phyloP scores from a whole-genome alignment of 2,113 vertebrate genomes.

The Fulica atra region DNA sequence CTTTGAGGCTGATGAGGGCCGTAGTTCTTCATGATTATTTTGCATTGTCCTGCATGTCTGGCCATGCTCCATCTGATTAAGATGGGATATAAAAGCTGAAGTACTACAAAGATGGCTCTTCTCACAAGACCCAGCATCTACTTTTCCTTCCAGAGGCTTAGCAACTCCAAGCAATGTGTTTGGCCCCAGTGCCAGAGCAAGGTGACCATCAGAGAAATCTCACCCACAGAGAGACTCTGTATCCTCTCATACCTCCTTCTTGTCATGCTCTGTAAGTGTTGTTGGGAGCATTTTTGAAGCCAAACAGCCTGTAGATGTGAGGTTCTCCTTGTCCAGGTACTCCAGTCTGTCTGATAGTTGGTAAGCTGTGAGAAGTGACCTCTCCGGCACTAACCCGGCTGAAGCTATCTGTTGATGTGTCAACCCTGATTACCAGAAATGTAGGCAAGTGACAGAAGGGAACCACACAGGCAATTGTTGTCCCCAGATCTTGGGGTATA shows the following conservation, averaged over 20 bases:
- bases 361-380: neutral
- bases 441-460: neutral
- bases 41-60: neutral
- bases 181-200: neutral
- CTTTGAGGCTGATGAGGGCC: neutral
- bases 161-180: neutral
- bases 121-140: neutral
- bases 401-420: neutral
- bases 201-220: neutral
- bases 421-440: neutral
- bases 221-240: neutral
- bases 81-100: neutral
- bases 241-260: neutral
- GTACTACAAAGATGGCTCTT: neutral
- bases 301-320: neutral
- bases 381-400: neutral
- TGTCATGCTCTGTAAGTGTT: neutral
- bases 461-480: neutral
- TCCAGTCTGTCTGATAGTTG: neutral
- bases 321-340: accelerated
- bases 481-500: accelerated
- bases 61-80: neutral
- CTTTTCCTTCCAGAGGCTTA: neutral
- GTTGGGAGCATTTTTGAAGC: neutral
- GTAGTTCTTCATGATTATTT: neutral